Evolutionary conservation across 2,113 vertebrate genomes (phyloP), one percentile per base, ranked within the genome.

Genomic region (Eupsittula cactorum): DNA sequence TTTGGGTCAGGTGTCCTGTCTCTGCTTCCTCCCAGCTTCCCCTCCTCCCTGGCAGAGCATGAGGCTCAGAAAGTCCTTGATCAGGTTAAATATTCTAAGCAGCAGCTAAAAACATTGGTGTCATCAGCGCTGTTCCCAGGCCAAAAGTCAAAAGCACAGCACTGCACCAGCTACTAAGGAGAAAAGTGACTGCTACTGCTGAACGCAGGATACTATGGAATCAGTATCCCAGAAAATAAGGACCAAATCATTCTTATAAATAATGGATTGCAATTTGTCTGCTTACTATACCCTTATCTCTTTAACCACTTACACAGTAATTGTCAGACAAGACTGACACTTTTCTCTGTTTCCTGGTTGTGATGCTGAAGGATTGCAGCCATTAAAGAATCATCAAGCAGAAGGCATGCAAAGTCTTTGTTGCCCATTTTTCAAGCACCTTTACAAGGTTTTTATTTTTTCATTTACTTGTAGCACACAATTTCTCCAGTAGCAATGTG

Each of bases 371-470:
- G 90, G 94, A 93, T 83, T 95, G 71, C 37, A 94, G 42, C 46
- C 82, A 90, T 92, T 96, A 96, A 95, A 69, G 67, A 91, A 81
- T 83, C 93, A 96, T 95, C 94, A 94, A 79, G 79, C 68, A 90
- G 57, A 88, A 91, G 71, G 82, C 84, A 59, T 63, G 46, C 12
- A 67, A 77, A 93, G 59, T 46, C 68, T 77, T 90, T 71, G 53
- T 53, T 81, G 71, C 6, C 23, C 60, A 78, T 96, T 96, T 96
- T 92, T 90, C 82, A 94, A 92, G 47, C 23, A 87, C 78, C 46
- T 69, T 96, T 80, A 92, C 86, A 87, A 96, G 53, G 59, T 73
- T 91, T 88, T 82, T 87, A 37, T 63, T 93, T 91, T 90, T 93
- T 90, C 82, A 80, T 95, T 95, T 93, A 50, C 59, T 93, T 82